A percentile compares a stretch with the other conserved stretches of the same genome.
Conservation (phyloP, 2,113 vertebrate species). For the Hoplias malabaricus region DNA sequence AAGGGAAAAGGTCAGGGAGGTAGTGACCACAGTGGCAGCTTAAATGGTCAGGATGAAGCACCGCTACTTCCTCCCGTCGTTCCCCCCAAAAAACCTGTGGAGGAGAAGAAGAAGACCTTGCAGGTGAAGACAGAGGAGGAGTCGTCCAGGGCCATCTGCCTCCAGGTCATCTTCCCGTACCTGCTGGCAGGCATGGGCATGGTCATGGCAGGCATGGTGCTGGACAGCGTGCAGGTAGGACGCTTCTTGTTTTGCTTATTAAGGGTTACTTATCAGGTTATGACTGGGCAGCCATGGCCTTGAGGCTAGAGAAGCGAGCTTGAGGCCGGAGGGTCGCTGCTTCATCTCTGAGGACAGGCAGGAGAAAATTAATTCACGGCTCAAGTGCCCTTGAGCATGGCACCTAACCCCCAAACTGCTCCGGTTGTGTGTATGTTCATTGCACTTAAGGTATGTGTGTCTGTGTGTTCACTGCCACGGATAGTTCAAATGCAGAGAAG, state of each 20-base stretch:
- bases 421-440: too few species aligned
- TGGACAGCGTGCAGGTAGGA: slow-evolving; percentile 88
- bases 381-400: too few species aligned
- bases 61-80: slow-evolving; percentile 47
- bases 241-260: not conserved
- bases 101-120: slow-evolving; percentile 66
- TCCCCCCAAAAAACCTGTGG: slow-evolving; percentile 59
- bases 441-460: too few species aligned
- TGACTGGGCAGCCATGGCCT: too few species aligned
- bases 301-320: too few species aligned
- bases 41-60: slow-evolving; percentile 65
- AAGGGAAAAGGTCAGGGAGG: slow-evolving; percentile 64
- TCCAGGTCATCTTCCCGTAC: slow-evolving; percentile 88
- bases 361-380: too few species aligned
- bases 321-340: too few species aligned
- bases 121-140: slow-evolving; percentile 76
- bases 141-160: slow-evolving; percentile 76
- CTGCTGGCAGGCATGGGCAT: slow-evolving; percentile 91
- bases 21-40: slow-evolving; percentile 51
- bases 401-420: too few species aligned
- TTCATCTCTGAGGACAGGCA: too few species aligned
- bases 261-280: too few species aligned
- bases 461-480: too few species aligned
- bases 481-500: too few species aligned
- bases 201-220: slow-evolving; percentile 90